Percentiles rank a stretch among this genome's conserved stretches.
Conservation (phyloP, 2,113 vertebrate genomes). For the Rousettus leschenaultii region DNA sequence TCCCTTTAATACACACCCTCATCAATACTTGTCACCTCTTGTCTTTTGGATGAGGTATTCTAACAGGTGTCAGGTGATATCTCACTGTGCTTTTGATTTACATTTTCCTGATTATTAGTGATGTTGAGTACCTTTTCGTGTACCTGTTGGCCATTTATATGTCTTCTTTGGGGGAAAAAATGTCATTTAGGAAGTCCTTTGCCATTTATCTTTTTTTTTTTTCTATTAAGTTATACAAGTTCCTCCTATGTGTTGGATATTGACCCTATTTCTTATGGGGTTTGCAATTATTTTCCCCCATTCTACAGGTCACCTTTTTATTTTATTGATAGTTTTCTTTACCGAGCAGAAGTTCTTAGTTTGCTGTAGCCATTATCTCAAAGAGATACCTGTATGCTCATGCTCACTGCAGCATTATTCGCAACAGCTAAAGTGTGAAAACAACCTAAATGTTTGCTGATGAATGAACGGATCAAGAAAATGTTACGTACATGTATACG, state of each 20-base stretch:
- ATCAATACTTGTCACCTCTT: not conserved
- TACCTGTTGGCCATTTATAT: not conserved
- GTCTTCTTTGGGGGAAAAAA: not conserved
- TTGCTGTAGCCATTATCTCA: not conserved
- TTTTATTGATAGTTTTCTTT: not conserved
- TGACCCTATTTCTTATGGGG: not conserved
- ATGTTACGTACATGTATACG: not conserved
- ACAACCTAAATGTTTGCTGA: not conserved
- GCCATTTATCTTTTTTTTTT: not conserved
- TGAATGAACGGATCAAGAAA: not conserved
- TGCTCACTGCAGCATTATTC: not conserved
- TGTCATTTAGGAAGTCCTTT: not conserved
- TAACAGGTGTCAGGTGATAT: not conserved
- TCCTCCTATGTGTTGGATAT: not conserved
- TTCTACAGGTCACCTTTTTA: not conserved
- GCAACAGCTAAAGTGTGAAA: not conserved
- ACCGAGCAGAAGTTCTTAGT: not conserved
- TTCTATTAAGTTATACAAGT: not conserved
- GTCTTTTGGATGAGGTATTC: not conserved
- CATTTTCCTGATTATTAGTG: not conserved
- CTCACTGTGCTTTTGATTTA: not conserved
- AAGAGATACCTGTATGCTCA: not conserved
- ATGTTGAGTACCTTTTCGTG: not conserved
- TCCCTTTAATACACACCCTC: not conserved
- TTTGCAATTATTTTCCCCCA: not conserved